Conservation (phyloP, 2,888 invertebrate species). For the Clunio marinus region DNA sequence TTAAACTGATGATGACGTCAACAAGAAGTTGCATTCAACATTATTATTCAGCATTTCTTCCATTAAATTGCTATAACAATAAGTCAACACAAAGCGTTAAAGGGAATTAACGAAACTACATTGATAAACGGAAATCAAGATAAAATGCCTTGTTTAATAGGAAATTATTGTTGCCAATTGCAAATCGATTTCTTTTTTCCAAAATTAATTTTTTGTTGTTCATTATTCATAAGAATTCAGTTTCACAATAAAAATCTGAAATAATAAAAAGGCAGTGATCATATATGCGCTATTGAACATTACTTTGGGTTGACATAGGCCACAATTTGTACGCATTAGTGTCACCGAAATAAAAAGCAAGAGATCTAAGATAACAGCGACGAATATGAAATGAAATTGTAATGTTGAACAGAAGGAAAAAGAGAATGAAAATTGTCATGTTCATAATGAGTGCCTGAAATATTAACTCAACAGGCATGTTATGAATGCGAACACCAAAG, state of each 20-base stretch:
- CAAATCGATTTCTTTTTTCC: background rate
- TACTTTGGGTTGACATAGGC: constrained; percentile 41
- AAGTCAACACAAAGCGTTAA: background rate
- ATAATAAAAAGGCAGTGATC: constrained; percentile 11
- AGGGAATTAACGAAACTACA: background rate
- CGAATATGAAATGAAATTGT: constrained; percentile 13
- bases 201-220: background rate
- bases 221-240: background rate
- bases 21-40: background rate
- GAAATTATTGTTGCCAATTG: constrained; percentile 20
- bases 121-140: constrained; percentile 16
- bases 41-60: background rate
- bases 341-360: constrained; percentile 41
- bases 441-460: constrained; percentile 33
- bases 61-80: background rate
- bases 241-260: background rate
- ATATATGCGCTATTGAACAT: constrained; percentile 29
- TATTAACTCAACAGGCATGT: constrained; percentile 28
- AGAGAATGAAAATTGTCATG: constrained; percentile 27
- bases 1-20: background rate
- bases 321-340: constrained; percentile 46
- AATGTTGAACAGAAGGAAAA: background rate
- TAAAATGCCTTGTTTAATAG: constrained; percentile 9
- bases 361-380: constrained; percentile 43
- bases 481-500: background rate